Evolutionary conservation across 2,797 vertebrate species (phyloP), one percentile per base, ranked within the genome.

Genomic region (Borostomias antarcticus): DNA sequence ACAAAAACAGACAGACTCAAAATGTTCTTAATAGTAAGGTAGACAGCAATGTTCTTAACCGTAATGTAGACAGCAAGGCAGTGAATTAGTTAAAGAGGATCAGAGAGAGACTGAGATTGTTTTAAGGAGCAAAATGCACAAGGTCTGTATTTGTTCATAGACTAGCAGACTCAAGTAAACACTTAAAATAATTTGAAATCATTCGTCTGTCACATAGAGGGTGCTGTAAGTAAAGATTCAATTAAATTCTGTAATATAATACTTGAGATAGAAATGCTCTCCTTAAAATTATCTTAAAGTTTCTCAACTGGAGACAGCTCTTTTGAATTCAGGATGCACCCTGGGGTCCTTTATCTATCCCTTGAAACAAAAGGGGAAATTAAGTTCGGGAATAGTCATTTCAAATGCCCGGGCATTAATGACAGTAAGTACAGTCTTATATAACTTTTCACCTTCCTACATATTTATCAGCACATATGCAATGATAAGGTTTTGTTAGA

Each of bases 401-500:
- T 69, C n/a, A 61, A 26, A 33, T 19, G 17, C 50, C 51, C 56
- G 28, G 29, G 30, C 58, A 64, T 67, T 82, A 70, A 76, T 69
- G 69, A 76, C 69, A 74, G 68, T 60, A 70, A 64, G 61, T 61
- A 58, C 66, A 29, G 66, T 68, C 60, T 63, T 57, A 58, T 40
- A 59, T 33, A 32, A 50, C 30, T 29, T 65, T 57, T 70, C 60
- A 61, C 60, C 52, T 67, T 57, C 47, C 50, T 28, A 58, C 54
- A 66, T 47, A 15, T 69, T 74, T 76, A 78, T 78, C 71, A 72
- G 60, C 26, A 56, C 33, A n/a, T 40, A 51, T 26, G 52, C 65
- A 58, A 54, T 43, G 68, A 32, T 69, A 77, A 73, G 28, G 51
- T 76, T 70, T 80, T 76, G 80, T 80, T 78, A 76, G 69, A 76